phyloP scores from a whole-genome alignment of 1,140 invertebrate genomes.

The Ylistrum balloti region DNA sequence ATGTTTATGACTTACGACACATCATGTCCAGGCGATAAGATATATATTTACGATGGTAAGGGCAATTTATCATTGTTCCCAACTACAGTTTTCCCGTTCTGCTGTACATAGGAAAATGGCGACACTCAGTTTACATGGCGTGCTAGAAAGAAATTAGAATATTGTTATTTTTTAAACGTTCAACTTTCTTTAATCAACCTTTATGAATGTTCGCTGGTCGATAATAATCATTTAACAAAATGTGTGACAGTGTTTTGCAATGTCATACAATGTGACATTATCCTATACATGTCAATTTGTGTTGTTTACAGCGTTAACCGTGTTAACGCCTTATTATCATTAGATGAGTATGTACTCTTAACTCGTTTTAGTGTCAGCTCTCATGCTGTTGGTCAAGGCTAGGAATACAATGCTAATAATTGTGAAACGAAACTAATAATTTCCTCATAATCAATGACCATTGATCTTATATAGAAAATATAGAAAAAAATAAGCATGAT shows the following conservation, averaged over 20 bases:
- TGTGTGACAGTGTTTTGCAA: not conserved
- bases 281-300: not conserved
- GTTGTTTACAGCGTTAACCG: not conserved
- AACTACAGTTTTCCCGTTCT: not conserved
- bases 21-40: slow-evolving; percentile 52
- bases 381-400: too few species aligned
- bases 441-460: too few species aligned
- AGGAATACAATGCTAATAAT: too few species aligned
- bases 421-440: too few species aligned
- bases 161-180: not conserved
- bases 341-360: too few species aligned
- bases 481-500: too few species aligned
- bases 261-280: not conserved
- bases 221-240: not conserved
- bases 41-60: slow-evolving; percentile 57
- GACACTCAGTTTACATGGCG: not conserved
- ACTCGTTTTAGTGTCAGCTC: too few species aligned
- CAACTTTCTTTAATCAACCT: not conserved
- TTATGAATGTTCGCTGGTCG: not conserved
- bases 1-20: slow-evolving; percentile 58
- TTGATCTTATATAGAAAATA: too few species aligned
- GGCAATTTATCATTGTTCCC: not conserved
- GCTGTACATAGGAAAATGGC: not conserved
- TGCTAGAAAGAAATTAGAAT: not conserved
- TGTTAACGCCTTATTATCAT: not conserved